Conservation (phyloP, 2,797 vertebrate species). For the Smutsia temminckii region DNA sequence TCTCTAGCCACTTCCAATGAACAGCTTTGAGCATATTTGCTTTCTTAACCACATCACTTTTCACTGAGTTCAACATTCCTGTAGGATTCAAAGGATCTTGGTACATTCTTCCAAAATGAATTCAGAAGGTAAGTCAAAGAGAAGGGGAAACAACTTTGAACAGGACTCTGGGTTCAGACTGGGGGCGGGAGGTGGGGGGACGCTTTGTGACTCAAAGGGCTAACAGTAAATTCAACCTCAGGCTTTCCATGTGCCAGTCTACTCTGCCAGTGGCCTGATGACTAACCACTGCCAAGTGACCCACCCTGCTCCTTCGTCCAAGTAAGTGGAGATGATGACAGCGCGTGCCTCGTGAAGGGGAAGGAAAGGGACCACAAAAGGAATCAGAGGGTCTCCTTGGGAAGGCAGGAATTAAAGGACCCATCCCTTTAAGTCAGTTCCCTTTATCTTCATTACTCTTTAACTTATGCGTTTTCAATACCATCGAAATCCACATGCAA, state of each 20-base stretch:
- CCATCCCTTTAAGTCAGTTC: too few species aligned
- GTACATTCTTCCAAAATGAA: conserved; percentile 73
- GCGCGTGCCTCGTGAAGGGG: neutral
- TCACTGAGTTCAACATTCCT: conserved; percentile 72
- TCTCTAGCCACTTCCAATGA: conserved; percentile 60
- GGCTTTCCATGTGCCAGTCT: conserved; percentile 27
- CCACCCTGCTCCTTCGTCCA: neutral
- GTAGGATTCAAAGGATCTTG: conserved; percentile 73
- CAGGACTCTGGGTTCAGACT: conserved; percentile 33
- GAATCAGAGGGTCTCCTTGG: neutral
- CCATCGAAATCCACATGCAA: neutral
- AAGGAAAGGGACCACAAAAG: neutral
- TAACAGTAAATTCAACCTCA: conserved; percentile 50
- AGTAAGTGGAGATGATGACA: neutral
- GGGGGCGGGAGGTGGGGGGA: neutral
- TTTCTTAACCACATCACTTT: conserved; percentile 73
- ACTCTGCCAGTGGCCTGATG: conserved; percentile 9
- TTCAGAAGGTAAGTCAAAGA: conserved; percentile 67
- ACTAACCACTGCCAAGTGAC: conserved; percentile 29
- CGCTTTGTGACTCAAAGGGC: conserved; percentile 62
- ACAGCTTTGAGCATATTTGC: conserved; percentile 67
- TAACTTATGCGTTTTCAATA: neutral
- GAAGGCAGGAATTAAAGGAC: neutral
- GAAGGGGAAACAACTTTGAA: conserved; percentile 55
- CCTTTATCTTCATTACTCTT: neutral